Base-by-base conservation (phyloP, 1,140 invertebrate species). In the Rhizoglyphus robini region DNA sequence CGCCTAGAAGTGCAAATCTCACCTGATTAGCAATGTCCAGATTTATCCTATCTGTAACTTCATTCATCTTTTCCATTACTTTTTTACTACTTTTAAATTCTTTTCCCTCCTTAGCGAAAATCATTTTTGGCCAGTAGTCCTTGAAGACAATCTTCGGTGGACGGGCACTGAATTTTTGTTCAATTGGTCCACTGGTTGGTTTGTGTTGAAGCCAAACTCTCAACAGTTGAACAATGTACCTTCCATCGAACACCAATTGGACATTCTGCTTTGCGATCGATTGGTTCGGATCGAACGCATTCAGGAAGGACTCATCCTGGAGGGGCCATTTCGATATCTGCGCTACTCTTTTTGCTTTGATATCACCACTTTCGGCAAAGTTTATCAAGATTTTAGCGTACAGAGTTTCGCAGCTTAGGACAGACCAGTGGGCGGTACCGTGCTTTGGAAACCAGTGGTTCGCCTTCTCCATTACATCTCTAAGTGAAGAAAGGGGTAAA, bases 71-170 rank as follows among this genome's bases (percentile, higher is more conserved):
- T 34, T 60, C 58, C 18, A 60, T 27, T 25, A 20, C 51, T 32
- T 54, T 54, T 8, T 20, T 5, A 32, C 15, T 32, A 8, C 8
- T 8, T 8, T 54, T 54, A 27, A 11, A 25, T 54, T 32, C 23
- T 34, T 20, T 13, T 34, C 2, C 15, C 13, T 60, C 58, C 13
- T 60, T 29, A 13, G 29, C 29, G 23, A 15, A 11, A 3, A 60
- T 34, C 27, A 29, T 60, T 27, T 60, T 34, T 60, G 58, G 58
- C 58, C 58, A 60, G 29, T 60, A 60, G 29, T 60, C 58, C 27
- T 46, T 34, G 1, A 20, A 29, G 2, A 11, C 15, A 27, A 60
- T 60, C 27, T 11, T 34, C 25, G 58, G 54, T 29, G 54, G 54
- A n/a, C n/a, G 54, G n/a, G 25, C 23, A 27, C 51, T 8, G 20